Evolutionary conservation across 92 coral and sea anemone species (phyloP), one percentile per base, ranked within the genome.

Genomic region (Parazoanthus swiftii): DNA sequence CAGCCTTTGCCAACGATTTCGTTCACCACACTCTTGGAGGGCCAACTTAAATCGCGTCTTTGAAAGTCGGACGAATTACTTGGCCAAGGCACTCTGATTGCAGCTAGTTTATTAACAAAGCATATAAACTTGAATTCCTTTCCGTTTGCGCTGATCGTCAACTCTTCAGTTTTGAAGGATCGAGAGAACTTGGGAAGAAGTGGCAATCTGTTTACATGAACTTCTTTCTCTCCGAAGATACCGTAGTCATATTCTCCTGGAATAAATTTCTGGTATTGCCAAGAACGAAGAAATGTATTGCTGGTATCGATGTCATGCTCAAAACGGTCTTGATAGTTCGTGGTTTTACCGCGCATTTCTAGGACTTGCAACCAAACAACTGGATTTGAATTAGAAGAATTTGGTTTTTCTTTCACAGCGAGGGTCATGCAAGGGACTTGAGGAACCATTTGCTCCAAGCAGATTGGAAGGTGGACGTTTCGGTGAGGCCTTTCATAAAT

Each of bases 221-320:
- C 58, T 67, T 83, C 86, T 68, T 83, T 83, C 77, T 83, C 86
- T 43, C 86, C 86, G 36, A 83, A 43, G 46, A 83, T 66, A 25
- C 86, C 86, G 23, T 68, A 83, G 77, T 83, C 86, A 42, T 83
- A 83, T 83, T 83, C 86, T 42, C 86, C 86, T 0, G 86, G 86
- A 42, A 83, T 70, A 25, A 83, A 83, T 42, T 44, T 83, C 42
- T 71, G 66, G 66, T 83, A 83, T 7, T 83, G 77, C 43, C 38
- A 25, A 8, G 86, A 83, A 25, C 43, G 5, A 25, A 83, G 86
- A 5, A 21, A 42, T 2, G 15, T 39, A 21, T 44, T 68, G 29
- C 9, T 77, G 4, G 77, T 38, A 25, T 83, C 86, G 15, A 56
- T 38, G 43, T 83, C 86, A 6, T 83, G 36, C 50, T 44, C 77